phyloP scores from a whole-genome alignment of 2,888 invertebrate species.

The Lepidonotus clava region DNA sequence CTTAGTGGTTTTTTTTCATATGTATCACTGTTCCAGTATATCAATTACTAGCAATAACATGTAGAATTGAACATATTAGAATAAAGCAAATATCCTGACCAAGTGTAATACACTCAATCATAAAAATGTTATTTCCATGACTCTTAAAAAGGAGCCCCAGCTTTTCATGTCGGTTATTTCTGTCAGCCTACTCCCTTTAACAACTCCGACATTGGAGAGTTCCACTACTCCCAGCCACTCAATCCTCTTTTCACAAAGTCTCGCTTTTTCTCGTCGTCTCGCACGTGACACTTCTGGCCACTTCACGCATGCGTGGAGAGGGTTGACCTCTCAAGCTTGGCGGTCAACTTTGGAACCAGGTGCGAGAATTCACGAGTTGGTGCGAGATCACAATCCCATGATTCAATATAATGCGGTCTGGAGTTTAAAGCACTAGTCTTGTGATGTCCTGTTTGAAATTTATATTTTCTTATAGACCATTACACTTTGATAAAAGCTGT shows the following conservation, averaged over 20 bases:
- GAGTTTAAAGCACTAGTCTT: neutral
- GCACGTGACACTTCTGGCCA: neutral
- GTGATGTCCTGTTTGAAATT: neutral
- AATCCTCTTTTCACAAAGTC: slow-evolving; percentile 16
- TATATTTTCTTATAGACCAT: no score
- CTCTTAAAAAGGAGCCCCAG: no score
- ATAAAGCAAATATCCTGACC: no score
- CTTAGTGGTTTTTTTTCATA: no score
- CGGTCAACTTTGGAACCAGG: neutral
- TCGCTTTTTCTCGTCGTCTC: slow-evolving; percentile 5
- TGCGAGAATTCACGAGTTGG: slow-evolving; percentile 22
- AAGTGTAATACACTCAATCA: no score
- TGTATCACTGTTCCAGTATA: no score
- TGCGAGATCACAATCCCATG: slow-evolving; percentile 25
- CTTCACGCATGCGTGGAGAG: slow-evolving; percentile 19
- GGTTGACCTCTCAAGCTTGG: slow-evolving; percentile 28
- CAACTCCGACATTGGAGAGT: neutral
- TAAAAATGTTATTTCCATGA: no score
- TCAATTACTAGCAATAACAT: no score
- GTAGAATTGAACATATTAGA: no score
- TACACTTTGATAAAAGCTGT: no score
- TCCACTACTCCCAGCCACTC: neutral
- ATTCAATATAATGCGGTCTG: neutral
- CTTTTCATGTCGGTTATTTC: no score
- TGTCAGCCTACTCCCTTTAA: no score